Base-by-base conservation (phyloP, 2,888 invertebrate species). In the Epinotia demarniana region DNA sequence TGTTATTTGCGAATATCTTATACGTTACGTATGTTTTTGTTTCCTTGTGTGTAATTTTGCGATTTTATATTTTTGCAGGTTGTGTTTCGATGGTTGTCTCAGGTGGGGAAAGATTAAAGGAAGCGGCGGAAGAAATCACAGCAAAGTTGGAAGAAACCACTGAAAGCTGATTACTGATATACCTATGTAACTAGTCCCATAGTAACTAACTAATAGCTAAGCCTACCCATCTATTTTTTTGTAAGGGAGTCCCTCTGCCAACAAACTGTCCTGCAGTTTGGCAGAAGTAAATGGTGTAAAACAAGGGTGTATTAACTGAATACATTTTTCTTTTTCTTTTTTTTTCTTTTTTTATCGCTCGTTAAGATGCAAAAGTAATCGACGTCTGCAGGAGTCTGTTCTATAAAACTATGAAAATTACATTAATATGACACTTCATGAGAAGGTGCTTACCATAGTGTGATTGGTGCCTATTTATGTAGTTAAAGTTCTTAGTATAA, bases 1-100 rank as follows among this genome's bases (percentile, higher is more conserved):
- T 86, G 89, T 87, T 90, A 87, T 85, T 87, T 85, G 83, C 85
- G 86, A 86, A 85, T 84, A 85, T 84, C 84, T 83, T 81, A 85
- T 84, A 84, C 83, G 81, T 83, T 81, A 80, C 70, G 81, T 80
- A 76, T 77, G 78, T 80, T 78, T 80, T 78, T 76, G 75, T 75
- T 67, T 75, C 55, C 67, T 62, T 66, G 43, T 62, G 53, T 53
- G 70, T 64, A 64, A 72, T 75, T 75, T 75, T 66, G 55, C 66
- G 19, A 71, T 75, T 72, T 75, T 75, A 72, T 75, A 53, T 69
- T 33, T 64, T 75, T 67, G 66, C 75, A 75, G 75, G 70, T 73
- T 55, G 66, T 69, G 60, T 70, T 33, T 49, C 53, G 63, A 11
- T 43, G 53, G 13, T 33, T 27, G 61, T 46, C 27, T 67, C 63